A percentile compares a stretch with the other conserved stretches of the same genome.
Conservation (phyloP, 2,888 invertebrate genomes). For the Bombylius discolor region DNA sequence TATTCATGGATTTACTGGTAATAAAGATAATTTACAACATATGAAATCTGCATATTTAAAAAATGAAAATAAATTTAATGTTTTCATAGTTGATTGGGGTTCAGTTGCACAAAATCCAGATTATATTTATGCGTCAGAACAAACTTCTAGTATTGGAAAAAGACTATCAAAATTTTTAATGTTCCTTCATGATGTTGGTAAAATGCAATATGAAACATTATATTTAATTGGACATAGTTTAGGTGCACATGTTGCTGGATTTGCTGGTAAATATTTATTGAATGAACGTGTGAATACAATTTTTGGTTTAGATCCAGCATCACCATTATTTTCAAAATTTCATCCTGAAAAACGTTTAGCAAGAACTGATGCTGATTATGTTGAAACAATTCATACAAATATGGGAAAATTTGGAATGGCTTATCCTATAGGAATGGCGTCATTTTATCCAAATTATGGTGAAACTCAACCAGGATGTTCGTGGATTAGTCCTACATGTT, state of each 20-base stretch:
- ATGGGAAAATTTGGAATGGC: constrained; percentile 28
- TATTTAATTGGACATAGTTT: constrained; percentile 45
- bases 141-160: constrained; percentile 15
- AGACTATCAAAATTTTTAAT: constrained; percentile 25
- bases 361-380: constrained; percentile 28
- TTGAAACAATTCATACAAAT: constrained; percentile 36
- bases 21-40: constrained; percentile 31
- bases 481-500: too few relatives aligned
- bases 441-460: constrained; percentile 27
- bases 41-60: constrained; percentile 36
- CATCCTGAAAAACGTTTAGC: constrained; percentile 27
- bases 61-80: constrained; percentile 41
- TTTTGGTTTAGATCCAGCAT: constrained; percentile 29
- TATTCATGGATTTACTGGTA: constrained; percentile 43
- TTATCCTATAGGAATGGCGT: constrained; percentile 31
- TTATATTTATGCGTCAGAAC: not conserved
- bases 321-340: constrained; percentile 24
- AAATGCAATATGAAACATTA: constrained; percentile 37
- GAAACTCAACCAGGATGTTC: not conserved
- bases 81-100: constrained; percentile 44
- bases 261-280: constrained; percentile 43
- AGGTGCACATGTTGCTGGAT: constrained; percentile 45
- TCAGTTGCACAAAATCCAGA: constrained; percentile 32
- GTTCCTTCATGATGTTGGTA: constrained; percentile 36
- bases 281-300: constrained; percentile 37